Percentiles rank a stretch among this genome's conserved stretches.
Conservation (phyloP, 2,888 invertebrate genomes). For the Phaedon cochleariae region DNA sequence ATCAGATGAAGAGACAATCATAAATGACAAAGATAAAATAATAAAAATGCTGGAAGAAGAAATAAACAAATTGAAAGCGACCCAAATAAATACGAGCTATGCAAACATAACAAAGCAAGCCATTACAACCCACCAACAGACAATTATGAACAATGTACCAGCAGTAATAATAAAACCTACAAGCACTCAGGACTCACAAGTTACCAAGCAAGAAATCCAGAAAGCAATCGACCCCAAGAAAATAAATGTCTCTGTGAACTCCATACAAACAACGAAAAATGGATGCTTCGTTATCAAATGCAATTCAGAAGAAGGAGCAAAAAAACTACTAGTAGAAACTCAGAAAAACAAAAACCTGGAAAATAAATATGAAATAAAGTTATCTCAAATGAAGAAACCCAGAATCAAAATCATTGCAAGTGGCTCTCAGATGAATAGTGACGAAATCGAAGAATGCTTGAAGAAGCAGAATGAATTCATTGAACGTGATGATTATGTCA, state of each 20-base stretch:
- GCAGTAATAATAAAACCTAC: conserved; percentile 4
- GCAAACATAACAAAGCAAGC: too few relatives aligned
- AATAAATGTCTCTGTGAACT: background rate
- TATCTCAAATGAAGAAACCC: conserved; percentile 20
- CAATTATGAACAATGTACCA: conserved; percentile 13
- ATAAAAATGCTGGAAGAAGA: too few relatives aligned
- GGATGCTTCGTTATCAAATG: too few relatives aligned
- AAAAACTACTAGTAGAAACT: background rate
- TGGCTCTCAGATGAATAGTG: background rate
- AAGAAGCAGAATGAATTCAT: conserved; percentile 12
- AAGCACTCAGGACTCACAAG: background rate
- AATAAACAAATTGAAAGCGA: too few relatives aligned
- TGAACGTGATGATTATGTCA: background rate
- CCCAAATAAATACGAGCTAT: too few relatives aligned
- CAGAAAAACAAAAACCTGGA: background rate
- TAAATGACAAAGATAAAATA: too few relatives aligned
- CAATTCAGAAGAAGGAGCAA: too few relatives aligned
- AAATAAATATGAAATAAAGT: conserved; percentile 8
- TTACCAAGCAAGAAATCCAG: background rate
- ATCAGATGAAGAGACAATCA: too few relatives aligned
- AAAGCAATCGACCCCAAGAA: background rate
- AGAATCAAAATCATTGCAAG: too few relatives aligned
- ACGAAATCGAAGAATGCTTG: conserved; percentile 13
- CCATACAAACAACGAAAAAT: too few relatives aligned
- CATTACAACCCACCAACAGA: too few relatives aligned